A percentile compares a stretch with the other conserved stretches of the same genome.
phyloP scores from a whole-genome alignment of 1,140 invertebrate genomes.

The Formica selysi region DNA sequence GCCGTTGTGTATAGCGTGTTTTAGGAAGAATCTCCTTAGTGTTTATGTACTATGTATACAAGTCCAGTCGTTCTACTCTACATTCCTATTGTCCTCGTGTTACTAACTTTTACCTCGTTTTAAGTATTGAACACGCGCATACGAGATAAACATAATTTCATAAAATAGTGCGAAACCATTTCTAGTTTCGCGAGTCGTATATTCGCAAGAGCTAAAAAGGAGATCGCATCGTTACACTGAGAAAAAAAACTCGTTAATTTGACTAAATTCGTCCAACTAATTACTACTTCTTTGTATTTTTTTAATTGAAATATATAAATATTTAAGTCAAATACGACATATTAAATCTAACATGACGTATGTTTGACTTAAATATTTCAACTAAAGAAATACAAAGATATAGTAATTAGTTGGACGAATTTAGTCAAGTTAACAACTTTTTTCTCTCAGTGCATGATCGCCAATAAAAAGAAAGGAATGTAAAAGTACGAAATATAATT shows the following conservation, averaged over 20 bases:
- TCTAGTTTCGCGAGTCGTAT: neutral
- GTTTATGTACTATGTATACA: constrained; percentile 41
- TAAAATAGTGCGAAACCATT: constrained; percentile 11
- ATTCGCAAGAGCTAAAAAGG: neutral
- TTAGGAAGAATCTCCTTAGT: constrained; percentile 13
- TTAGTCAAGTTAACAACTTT: no score
- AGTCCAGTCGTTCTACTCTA: neutral
- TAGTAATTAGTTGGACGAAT: no score
- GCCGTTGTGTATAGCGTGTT: neutral
- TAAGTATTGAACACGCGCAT: constrained; percentile 10
- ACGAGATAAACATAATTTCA: neutral
- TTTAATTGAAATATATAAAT: no score
- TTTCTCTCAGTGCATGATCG: neutral
- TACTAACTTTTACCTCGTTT: constrained; percentile 41
- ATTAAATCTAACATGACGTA: no score
- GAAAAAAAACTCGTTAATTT: no score
- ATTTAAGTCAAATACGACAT: no score
- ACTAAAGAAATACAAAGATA: no score
- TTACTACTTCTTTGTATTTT: no score
- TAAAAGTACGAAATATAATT: neutral
- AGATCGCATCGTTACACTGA: neutral
- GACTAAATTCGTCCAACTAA: no score
- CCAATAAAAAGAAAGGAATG: neutral
- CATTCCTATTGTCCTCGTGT: constrained; percentile 1
- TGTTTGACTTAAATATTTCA: no score